Evolutionary conservation across 2,797 vertebrate species (phyloP).

Genomic region (Eleutherodactylus coqui): DNA sequence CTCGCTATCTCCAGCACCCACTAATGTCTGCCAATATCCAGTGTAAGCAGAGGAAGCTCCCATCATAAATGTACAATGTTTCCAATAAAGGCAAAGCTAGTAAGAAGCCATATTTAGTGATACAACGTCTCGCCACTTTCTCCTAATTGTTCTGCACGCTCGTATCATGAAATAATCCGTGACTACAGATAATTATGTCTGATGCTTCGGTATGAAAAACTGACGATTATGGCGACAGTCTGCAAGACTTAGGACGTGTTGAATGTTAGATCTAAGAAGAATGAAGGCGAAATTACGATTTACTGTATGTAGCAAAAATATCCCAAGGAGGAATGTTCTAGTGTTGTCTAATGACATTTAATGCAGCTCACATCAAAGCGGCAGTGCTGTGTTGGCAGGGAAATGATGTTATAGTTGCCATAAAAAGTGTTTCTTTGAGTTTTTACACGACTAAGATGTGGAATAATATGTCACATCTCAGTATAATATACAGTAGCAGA

Average conservation of each 20-base stretch:
- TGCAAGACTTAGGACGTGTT: not conserved
- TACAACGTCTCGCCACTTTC: not conserved
- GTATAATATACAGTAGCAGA: not conserved
- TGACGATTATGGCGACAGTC: slow-evolving; percentile 5
- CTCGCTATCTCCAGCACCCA: too few species aligned
- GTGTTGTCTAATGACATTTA: not conserved
- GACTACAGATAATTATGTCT: not conserved
- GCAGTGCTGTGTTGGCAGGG: not conserved
- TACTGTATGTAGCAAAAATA: not conserved
- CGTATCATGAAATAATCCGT: not conserved
- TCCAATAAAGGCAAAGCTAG: not conserved
- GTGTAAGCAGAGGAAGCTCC: not conserved
- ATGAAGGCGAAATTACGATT: not conserved
- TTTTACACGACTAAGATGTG: not conserved
- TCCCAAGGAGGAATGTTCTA: not conserved
- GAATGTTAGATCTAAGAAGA: not conserved
- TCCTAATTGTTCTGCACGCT: not conserved
- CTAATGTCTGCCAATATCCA: not conserved
- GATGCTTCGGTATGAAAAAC: not conserved
- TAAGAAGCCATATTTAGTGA: not conserved
- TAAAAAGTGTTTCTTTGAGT: not conserved
- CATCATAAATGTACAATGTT: not conserved
- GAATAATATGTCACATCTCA: not conserved
- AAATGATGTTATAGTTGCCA: not conserved
- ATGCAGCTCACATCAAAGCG: not conserved